Base-by-base conservation (phyloP, 2,888 invertebrate genomes). In the Andrena chrysosceles region DNA sequence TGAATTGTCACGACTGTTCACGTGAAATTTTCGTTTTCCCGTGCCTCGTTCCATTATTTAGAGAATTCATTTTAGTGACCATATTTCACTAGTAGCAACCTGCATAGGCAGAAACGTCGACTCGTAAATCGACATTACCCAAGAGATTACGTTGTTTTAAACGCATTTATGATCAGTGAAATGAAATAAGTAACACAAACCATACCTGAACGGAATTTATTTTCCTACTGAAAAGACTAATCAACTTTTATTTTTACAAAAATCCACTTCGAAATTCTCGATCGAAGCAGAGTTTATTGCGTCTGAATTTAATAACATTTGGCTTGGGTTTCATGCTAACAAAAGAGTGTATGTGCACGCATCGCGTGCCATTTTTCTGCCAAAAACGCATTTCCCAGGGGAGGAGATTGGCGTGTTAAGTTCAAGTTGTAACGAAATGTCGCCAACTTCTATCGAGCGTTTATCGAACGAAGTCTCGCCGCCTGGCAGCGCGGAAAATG, bases 361-460 rank as follows among this genome's bases (percentile, higher is more conserved):
- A 5, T 42, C 42, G 42, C 42, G 42, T 42, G 20, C 16, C 16
- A 10, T 49, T 26, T 5, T 71, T 59, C 20, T 2, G 23, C 4
- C 16, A 23, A 26, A 49, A 6, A n/a, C 13, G 29, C n/a, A 63
- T 56, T 35, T 42, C 26, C 56, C 3, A 2, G 4, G 13, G 16
- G 54, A n/a, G 54, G 35, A 13, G 20, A 29, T 29, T n/a, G 2
- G 42, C n/a, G 20, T 10, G n/a, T 59, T 29, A 26, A 49, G n/a
- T 26, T 8, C 4, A 66, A 66, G 56, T 74, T 74, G 16, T 48
- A 67, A 56, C 29, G 42, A 66, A 75, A 59, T 48, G 48, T 31
- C 10, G 20, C 42, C 13, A 76, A 66, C 66, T 76, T 76, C 76
- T 62, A 77, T 78, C 67, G 62, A 62, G 78, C 68, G 63, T 76